Percentiles rank a stretch among this genome's conserved stretches.
Evolutionary conservation across 2,888 invertebrate genomes (phyloP).

Genomic region (Apocheima hispidaria): DNA sequence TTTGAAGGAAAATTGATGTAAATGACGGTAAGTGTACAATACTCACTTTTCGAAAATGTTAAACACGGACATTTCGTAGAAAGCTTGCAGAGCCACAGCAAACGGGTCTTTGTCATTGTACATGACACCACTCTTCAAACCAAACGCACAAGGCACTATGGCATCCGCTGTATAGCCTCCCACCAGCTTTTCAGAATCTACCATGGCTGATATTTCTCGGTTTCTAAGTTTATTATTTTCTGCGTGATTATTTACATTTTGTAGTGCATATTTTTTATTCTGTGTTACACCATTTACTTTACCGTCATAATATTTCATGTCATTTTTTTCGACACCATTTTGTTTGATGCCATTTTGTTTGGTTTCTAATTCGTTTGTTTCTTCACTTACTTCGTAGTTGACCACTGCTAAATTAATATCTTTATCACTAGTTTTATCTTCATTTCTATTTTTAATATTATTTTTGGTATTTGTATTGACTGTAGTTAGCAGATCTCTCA

Average conservation of each 20-base stretch:
- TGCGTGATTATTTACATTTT: constrained; percentile 8
- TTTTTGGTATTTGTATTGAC: constrained; percentile 39
- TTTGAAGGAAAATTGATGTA: no score
- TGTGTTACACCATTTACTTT: constrained; percentile 12
- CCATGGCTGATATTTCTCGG: constrained; percentile 47
- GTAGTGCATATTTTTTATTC: background rate
- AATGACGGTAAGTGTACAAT: no score
- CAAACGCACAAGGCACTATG: constrained; percentile 81
- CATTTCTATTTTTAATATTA: constrained; percentile 19
- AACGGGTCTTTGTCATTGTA: constrained; percentile 75
- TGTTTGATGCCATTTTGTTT: constrained; percentile 13
- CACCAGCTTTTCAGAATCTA: constrained; percentile 72
- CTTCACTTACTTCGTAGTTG: background rate
- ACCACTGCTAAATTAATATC: constrained; percentile 7
- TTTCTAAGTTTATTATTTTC: constrained; percentile 29
- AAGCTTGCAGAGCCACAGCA: constrained; percentile 77
- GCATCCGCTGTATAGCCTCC: constrained; percentile 82
- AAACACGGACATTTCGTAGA: constrained; percentile 74
- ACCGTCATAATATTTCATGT: no score
- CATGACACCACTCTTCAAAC: constrained; percentile 77
- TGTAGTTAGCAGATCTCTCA: constrained; percentile 56
- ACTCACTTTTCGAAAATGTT: constrained; percentile 82
- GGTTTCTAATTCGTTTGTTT: background rate
- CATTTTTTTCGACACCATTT: constrained; percentile 19
- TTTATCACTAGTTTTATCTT: constrained; percentile 30